Evolutionary conservation across 2,797 vertebrate genomes (phyloP), one percentile per base, ranked within the genome.

Genomic region (Coranthus polyacanthus): DNA sequence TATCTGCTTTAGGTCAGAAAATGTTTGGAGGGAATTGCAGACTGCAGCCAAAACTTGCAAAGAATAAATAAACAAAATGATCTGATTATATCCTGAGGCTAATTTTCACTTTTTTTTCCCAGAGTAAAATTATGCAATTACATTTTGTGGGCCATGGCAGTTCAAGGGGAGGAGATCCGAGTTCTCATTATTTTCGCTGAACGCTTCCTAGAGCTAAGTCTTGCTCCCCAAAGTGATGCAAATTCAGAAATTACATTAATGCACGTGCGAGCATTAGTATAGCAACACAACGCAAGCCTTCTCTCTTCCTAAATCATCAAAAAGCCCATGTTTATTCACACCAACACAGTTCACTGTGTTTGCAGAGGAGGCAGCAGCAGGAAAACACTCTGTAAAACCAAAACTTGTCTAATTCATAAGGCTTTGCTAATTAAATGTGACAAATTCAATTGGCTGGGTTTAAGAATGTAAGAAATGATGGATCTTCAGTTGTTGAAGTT

Each of bases 21-120:
- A 26, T 34, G 15, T 55, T 55, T 41, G 3, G 8, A 56, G 13
- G 9, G 16, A 57, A 72, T 29, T 52, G 6, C 13, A 53, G 12
- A 8, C 43, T 55, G 37, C 9, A 29, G 49, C 36, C 17, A 63
- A 63, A 62, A 53, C 10, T 29, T 34, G 15, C 20, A n/a, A 39
- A n/a, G 22, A 58, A 58, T 2, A 18, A 38, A 6, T 5, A 22
- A n/a, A 34, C 39, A 29, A 8, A 38, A 36, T 37, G 17, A 37
- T 24, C 17, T 26, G 9, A 54, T 32, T 22, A 58, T n/a, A 34
- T 17, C n/a, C 16, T 12, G 5, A 24, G 22, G 22, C 22, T 24
- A 24, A 3, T 24, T 24, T 24, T n/a, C n/a, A n/a, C n/a, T n/a
- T n/a, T n/a, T n/a, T n/a, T n/a, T 24, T 6, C 22, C 22, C 22